Percentiles rank a stretch among this genome's conserved stretches.
These are phyloP conservation scores for Datnioides undecimradiatus DNA, from an alignment of 2,113 vertebrate species.

Conservation along the genomic window DNA sequence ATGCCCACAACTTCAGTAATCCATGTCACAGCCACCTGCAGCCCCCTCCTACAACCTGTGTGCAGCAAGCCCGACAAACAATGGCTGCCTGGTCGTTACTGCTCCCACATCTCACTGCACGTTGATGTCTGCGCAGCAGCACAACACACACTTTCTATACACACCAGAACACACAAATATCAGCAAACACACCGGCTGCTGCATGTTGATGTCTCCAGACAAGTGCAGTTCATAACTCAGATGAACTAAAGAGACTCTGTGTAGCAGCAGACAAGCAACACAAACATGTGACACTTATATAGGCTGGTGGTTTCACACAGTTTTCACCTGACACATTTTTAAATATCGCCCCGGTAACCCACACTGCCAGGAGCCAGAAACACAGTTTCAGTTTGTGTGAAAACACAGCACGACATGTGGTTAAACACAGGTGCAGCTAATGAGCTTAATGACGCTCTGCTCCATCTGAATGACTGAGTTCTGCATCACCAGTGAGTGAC, in stretches of 20 bases:
- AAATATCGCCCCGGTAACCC: not conserved
- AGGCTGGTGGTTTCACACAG: not conserved
- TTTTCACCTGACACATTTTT: not conserved
- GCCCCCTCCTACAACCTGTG: conserved; percentile 19
- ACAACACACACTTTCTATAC: not conserved
- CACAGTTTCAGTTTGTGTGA: not conserved
- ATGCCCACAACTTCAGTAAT: conserved; percentile 51
- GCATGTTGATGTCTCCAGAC: not conserved
- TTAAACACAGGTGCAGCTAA: no score
- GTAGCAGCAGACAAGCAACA: not conserved
- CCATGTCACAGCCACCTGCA: conserved; percentile 75
- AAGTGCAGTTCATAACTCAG: not conserved
- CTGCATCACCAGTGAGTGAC: no score
- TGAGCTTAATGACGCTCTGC: no score
- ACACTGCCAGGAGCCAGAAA: not conserved
- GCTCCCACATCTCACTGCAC: conserved; percentile 6
- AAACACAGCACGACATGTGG: no score
- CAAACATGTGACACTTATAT: not conserved
- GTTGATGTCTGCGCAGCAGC: conserved; percentile 8
- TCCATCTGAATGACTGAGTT: no score
- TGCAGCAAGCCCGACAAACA: not conserved
- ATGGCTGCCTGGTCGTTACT: not conserved
- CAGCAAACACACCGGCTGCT: not conserved
- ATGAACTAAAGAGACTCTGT: not conserved
- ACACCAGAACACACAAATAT: not conserved